Evolutionary conservation across 2,797 vertebrate species (phyloP).

Genomic region (Tadarida brasiliensis): DNA sequence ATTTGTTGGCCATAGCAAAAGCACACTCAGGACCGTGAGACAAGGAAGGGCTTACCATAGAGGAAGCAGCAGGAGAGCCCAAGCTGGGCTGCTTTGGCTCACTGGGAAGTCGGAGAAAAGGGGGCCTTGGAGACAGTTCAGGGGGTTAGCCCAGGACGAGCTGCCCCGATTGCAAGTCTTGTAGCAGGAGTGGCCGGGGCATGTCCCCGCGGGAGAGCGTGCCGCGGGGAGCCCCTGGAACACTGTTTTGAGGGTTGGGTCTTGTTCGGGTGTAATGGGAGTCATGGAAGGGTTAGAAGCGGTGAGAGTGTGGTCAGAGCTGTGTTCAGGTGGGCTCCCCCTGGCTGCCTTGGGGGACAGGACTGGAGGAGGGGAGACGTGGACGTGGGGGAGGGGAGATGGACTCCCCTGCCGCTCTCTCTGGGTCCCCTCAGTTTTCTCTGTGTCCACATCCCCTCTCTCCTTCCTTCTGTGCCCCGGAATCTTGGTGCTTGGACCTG

Average conservation of each 20-base stretch:
- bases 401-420: background rate
- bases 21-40: too few relatives aligned
- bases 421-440: background rate
- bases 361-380: accelerated
- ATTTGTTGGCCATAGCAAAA: too few relatives aligned
- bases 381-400: accelerated
- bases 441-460: background rate
- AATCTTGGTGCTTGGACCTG: background rate
- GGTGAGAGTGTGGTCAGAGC: background rate
- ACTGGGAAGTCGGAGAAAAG: too few relatives aligned
- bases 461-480: background rate
- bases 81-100: too few relatives aligned
- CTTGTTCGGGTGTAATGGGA: background rate
- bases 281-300: background rate
- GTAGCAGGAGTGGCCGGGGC: too few relatives aligned
- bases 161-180: too few relatives aligned
- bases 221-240: background rate
- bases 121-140: too few relatives aligned
- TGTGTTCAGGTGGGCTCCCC: background rate
- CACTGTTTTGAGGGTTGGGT: background rate
- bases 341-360: background rate
- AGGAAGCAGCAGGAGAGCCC: too few relatives aligned
- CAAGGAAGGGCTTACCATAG: too few relatives aligned
- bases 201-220: too few relatives aligned
- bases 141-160: too few relatives aligned